Conservation (phyloP, 2,888 invertebrate species). For the Xestia sexstrigata region DNA sequence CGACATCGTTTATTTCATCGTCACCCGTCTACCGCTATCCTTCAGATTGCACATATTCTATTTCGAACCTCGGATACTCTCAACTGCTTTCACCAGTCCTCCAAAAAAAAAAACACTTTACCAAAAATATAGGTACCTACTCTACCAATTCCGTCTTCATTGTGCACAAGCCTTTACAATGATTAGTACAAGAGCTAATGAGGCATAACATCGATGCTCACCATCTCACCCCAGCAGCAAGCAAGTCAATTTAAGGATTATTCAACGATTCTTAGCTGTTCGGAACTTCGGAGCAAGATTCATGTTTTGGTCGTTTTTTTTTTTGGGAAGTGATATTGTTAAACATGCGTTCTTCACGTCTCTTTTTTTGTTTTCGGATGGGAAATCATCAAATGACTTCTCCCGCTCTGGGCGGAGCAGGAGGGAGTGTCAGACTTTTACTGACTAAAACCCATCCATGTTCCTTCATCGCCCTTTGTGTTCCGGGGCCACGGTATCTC, state of each 20-base stretch:
- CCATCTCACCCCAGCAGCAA: constrained; percentile 60
- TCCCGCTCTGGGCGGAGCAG: too few relatives aligned
- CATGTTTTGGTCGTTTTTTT: constrained; percentile 4
- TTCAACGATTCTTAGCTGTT: constrained; percentile 46
- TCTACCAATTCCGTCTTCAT: background rate
- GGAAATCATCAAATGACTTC: too few relatives aligned
- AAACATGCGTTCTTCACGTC: background rate
- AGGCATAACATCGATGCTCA: constrained; percentile 62
- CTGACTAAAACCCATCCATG: too few relatives aligned
- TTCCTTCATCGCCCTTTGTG: too few relatives aligned
- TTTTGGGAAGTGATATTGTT: background rate
- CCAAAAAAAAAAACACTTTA: background rate
- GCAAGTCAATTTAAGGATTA: constrained; percentile 65
- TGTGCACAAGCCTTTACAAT: constrained; percentile 56
- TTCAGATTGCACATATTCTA: background rate
- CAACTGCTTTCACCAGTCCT: too few relatives aligned
- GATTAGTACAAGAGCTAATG: constrained; percentile 69
- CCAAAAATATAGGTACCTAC: background rate
- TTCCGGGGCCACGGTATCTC: too few relatives aligned
- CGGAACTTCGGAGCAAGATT: constrained; percentile 16
- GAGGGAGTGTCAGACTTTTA: too few relatives aligned
- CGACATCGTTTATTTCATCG: too few relatives aligned
- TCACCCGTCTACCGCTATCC: too few relatives aligned
- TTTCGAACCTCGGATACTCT: background rate
- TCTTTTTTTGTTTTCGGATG: too few relatives aligned